These are phyloP conservation scores for Seladonia tumulorum DNA, from an alignment of 2,888 invertebrate genomes.

Conservation along the genomic window DNA sequence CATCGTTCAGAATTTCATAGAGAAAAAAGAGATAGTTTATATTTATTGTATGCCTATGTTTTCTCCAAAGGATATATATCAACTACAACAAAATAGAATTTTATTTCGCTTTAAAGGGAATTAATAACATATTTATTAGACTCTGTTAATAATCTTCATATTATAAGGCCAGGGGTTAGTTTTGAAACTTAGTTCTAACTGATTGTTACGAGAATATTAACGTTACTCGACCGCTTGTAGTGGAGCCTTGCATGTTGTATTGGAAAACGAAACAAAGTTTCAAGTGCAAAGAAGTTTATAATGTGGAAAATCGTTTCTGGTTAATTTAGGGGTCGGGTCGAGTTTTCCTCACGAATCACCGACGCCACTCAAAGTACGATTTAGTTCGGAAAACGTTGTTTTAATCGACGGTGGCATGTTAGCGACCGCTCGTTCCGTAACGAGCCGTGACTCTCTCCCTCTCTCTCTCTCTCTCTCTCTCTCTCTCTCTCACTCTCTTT, in stretches of 20 bases:
- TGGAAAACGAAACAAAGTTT: neutral
- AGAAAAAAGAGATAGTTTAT: no score
- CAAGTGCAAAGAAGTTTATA: neutral
- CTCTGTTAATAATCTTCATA: no score
- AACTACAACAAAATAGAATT: no score
- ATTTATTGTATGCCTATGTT: no score
- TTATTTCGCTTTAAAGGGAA: no score
- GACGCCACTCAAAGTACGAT: neutral
- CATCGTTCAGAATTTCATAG: no score
- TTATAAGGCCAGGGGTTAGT: no score
- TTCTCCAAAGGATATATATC: no score
- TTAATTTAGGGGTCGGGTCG: neutral
- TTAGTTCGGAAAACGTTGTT: neutral
- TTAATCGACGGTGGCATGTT: constrained; percentile 6
- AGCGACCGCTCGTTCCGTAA: neutral
- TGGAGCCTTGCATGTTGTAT: neutral
- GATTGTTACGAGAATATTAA: neutral
- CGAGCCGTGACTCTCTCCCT: neutral
- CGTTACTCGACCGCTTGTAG: neutral
- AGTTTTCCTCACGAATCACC: neutral
- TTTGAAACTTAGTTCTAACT: no score
- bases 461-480: no score
- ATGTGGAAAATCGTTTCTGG: neutral
- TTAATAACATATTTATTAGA: no score
- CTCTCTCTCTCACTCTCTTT: neutral